Conservation (phyloP, 2,888 invertebrate species). For the Macaria liturata region DNA sequence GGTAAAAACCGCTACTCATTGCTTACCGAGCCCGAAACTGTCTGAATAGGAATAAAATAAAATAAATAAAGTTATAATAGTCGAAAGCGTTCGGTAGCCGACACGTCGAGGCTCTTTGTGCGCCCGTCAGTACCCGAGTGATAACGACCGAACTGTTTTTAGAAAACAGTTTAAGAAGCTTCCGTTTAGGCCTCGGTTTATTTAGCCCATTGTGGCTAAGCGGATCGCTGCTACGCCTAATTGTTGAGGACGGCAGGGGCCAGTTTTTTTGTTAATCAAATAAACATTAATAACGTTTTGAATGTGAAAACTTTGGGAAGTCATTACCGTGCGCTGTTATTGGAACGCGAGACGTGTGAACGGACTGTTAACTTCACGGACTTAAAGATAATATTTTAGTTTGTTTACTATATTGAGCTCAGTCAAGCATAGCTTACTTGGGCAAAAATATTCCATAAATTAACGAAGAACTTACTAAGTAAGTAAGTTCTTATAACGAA, state of each 20-base stretch:
- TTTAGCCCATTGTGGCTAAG: constrained; percentile 69
- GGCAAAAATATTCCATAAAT: too few species aligned
- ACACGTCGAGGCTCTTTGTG: constrained; percentile 51
- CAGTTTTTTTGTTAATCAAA: constrained; percentile 58
- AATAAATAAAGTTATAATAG: constrained; percentile 29
- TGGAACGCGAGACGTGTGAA: constrained; percentile 51
- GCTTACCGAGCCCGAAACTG: constrained; percentile 28
- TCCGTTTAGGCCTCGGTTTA: constrained; percentile 71
- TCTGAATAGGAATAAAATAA: constrained; percentile 34
- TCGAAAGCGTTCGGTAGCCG: constrained; percentile 42
- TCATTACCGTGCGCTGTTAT: constrained; percentile 54
- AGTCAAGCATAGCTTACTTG: too few species aligned
- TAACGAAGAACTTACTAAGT: too few species aligned
- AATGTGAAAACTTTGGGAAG: constrained; percentile 45
- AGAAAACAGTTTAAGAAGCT: constrained; percentile 79
- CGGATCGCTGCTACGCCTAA: constrained; percentile 70
- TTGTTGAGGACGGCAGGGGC: constrained; percentile 46
- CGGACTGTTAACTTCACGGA: constrained; percentile 10
- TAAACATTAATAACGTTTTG: constrained; percentile 65
- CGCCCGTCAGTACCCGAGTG: constrained; percentile 52
- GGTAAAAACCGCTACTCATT: constrained; percentile 42
- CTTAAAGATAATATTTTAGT: constrained; percentile 9
- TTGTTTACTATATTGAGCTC: neutral
- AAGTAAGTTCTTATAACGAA: too few species aligned
- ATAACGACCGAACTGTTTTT: constrained; percentile 74